Base-by-base conservation (phyloP, 2,888 invertebrate genomes). In the Apamea epomidion region DNA sequence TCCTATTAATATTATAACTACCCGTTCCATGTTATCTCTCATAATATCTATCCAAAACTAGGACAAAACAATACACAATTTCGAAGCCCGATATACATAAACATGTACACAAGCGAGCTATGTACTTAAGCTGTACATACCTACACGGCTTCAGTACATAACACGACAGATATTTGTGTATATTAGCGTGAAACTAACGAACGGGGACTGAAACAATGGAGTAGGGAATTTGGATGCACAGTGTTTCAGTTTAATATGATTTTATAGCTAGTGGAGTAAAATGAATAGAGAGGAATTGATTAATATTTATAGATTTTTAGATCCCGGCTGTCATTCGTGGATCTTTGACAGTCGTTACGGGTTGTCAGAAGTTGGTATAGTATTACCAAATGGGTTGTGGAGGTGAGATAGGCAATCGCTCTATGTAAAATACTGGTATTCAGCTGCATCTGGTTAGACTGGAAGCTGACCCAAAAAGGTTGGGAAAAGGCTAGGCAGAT, bases 131-230 rank as follows among this genome's bases (percentile, higher is more conserved):
- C 48, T 42, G 14, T 67, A 60, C 10, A 72, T 83, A 51, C 1
- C 5, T 37, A 32, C 60, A 60, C 18, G 18, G 25, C 7, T 58
- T 42, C 29, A 37, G 48, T 83, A 78, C 16, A 83, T 78, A 76
- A 32, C 62, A n/a, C 12, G 60, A 42, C 18, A 70, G 70, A 76
- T 74, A 60, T 42, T 14, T 68, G n/a, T 68, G 21, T 60, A 21
- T 54, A 60, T 54, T 16, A 37, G 68, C 54, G 45, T 65, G 45
- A 29, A 85, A 65, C 37, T 81, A 74, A 21, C 10, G 51, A 83
- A 71, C 37, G 6, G 42, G 37, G 12, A 18, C 1, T 3, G 21
- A 21, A 65, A 83, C 86, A 82, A 81, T 85, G 21, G 45, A n/a
- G 1, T 16, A 12, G 25, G 18, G 16, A 32, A 48, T 45, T 37